Base-by-base conservation (phyloP, 2,888 invertebrate genomes). In the Arctia plantaginis region DNA sequence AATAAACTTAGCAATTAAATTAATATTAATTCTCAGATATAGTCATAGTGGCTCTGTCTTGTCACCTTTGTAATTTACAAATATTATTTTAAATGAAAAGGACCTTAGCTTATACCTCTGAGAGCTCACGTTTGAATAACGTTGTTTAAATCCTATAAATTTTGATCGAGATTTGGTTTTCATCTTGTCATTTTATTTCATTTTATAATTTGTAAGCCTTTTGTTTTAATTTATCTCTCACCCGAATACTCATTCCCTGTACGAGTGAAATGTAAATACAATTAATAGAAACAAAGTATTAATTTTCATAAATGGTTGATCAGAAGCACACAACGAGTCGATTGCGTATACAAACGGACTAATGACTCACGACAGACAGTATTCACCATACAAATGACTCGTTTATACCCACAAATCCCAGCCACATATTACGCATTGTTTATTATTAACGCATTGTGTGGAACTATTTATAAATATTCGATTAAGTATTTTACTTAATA, bases 371-470 rank as follows among this genome's bases (percentile, higher is more conserved):
- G 65, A 82, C 76, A 74, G 76, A 77, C 69, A 74, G 27, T 68
- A 73, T 76, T 84, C 71, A 76, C 44, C 64, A 51, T 68, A 72
- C 59, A 62, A 62, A 62, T 62, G 59, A 62, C 30, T 75, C 69
- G 75, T 75, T 76, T 65, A 66, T 59, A 82, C 75, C 75, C 78
- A 74, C 77, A 72, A 71, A 75, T 65, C 74, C 65, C 65, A 51
- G 35, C 75, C 74, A 72, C 85, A 81, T 82, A 80, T 62, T n/a
- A 33, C 72, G 4, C 47, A 77, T 85, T 85, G 83, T 83, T 79
- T 80, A 77, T 73, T 69, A 64, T 67, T 70, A 72, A 79, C 74
- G 82, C 80, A 81, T 15, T 68, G 23, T 51, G 12, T 44, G 20
- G 10, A 44, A n/a, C 20, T 30, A 47, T 67, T 68, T 10, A 47